Conservation (phyloP, 1,140 invertebrate genomes). For the Pogonomyrmex californicus region DNA sequence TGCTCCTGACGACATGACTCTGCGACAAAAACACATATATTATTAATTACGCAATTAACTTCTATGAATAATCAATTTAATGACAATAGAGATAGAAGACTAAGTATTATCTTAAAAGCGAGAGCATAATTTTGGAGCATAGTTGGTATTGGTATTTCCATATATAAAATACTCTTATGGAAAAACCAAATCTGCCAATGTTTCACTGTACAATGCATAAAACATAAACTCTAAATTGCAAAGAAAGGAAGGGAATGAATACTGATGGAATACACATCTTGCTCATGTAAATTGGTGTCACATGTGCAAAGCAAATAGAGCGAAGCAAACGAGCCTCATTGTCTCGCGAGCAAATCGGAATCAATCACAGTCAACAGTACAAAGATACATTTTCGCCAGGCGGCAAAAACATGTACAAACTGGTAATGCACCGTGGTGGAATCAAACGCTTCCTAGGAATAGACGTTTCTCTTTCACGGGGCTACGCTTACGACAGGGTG, state of each 20-base stretch:
- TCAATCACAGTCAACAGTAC: background rate
- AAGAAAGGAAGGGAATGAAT: background rate
- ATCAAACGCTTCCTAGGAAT: background rate
- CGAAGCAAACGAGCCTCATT: background rate
- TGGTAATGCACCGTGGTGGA: background rate
- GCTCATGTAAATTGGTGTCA: background rate
- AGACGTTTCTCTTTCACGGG: background rate
- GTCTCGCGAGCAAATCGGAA: background rate
- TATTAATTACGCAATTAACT: background rate
- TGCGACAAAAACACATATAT: slow-evolving; percentile 26
- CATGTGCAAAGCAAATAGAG: background rate
- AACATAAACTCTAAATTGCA: background rate
- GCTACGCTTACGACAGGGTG: background rate
- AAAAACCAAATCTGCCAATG: background rate
- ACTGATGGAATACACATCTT: background rate
- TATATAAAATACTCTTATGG: background rate
- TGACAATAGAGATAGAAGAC: background rate
- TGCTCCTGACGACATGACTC: slow-evolving; percentile 86
- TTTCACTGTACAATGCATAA: background rate
- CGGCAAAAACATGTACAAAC: background rate
- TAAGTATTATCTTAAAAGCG: background rate
- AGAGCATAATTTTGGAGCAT: background rate
- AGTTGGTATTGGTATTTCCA: background rate
- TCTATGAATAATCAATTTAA: background rate
- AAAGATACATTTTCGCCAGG: background rate